These are phyloP conservation scores for Pecten maximus DNA, from an alignment of 2,888 invertebrate species.

Conservation along the genomic window DNA sequence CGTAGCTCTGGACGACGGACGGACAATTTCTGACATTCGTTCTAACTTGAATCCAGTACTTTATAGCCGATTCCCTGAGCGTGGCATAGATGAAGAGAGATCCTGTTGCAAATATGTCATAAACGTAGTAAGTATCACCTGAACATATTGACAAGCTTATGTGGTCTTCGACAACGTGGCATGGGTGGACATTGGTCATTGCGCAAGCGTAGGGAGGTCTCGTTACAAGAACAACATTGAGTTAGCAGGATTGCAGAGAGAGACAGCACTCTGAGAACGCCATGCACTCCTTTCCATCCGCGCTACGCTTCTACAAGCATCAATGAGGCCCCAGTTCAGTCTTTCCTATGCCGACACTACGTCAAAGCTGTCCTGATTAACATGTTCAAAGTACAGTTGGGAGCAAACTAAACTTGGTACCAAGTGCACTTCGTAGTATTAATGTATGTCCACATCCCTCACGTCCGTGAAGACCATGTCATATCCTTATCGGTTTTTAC, in stretches of 20 bases:
- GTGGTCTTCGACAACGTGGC: neutral
- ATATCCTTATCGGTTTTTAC: neutral
- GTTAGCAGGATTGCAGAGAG: neutral
- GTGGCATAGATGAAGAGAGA: neutral
- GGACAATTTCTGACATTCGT: too few relatives aligned
- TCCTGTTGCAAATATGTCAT: neutral
- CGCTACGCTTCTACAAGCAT: neutral
- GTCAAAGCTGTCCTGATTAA: neutral
- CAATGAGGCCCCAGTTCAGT: neutral
- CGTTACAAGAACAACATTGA: neutral
- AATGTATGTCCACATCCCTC: too few relatives aligned
- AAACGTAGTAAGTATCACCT: neutral
- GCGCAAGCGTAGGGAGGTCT: neutral
- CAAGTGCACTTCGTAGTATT: too few relatives aligned
- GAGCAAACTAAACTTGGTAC: too few relatives aligned
- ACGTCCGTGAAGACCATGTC: neutral
- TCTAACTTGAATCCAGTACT: neutral
- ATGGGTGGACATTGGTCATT: neutral
- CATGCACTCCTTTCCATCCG: neutral
- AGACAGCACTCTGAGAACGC: neutral
- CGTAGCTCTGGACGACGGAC: too few relatives aligned
- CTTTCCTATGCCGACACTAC: neutral
- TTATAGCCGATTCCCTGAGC: neutral
- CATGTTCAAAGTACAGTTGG: neutral
- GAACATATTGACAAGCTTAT: neutral